Base-by-base conservation (phyloP, 2,888 invertebrate species). In the Drosophila basisetae region DNA sequence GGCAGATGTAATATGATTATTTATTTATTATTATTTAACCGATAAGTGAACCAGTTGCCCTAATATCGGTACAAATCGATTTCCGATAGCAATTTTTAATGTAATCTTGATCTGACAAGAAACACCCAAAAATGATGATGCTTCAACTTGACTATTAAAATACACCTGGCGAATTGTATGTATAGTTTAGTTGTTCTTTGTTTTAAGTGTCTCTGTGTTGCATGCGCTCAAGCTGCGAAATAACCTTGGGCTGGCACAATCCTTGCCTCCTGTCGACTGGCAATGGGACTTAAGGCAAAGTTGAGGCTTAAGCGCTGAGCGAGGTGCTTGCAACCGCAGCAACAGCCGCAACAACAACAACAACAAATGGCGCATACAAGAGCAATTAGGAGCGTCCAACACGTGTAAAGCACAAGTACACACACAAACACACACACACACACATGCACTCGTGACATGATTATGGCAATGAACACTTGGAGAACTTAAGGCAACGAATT, bases 321-420 rank as follows among this genome's bases (percentile, higher is more conserved):
- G 60, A 61, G 41, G 53, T 55, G 61, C 43, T 37, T 65, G 75
- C 63, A 76, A 49, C 61, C 50, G 61, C 70, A 66, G 47, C 63
- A 67, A 18, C 66, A 52, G 31, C 74, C 35, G 22, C 71, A 76
- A 18, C 62, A 28, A 35, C 68, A 41, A 58, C 60, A 69, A 11
- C 62, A 49, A 22, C 64, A 75, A 63, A 25, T 68, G 68, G 11
- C 69, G 74, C 79, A 78, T 58, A 72, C 78, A 90, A 77, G 82
- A 85, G 89, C 90, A 86, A 86, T 90, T 88, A 90, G 80, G 58
- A 67, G 75, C 47, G 68, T 58, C 60, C 64, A 70, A 81, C 78
- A 81, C 60, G 84, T 78, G 82, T 83, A 70, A 67, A 25, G 63
- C 75, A 62, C 53, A 41, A 41, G 43, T 52, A 39, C 53, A 33